phyloP scores from a whole-genome alignment of 2,113 vertebrate genomes.

The Oryzias celebensis region DNA sequence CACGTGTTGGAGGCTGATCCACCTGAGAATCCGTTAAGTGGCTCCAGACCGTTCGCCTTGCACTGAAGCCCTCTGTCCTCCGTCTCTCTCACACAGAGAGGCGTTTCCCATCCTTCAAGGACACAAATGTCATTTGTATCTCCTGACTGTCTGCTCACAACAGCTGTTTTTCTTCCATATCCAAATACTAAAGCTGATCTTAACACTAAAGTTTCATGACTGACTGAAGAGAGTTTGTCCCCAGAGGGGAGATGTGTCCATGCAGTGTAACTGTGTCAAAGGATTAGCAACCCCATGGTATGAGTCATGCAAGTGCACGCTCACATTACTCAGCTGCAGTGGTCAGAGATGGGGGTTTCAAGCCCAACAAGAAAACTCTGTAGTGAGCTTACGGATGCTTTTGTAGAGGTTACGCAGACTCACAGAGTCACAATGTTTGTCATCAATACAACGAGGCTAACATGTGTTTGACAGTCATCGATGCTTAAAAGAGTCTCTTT shows the following conservation, averaged over 20 bases:
- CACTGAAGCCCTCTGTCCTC: neutral
- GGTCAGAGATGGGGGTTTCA: neutral
- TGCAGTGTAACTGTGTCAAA: neutral
- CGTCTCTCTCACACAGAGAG: neutral
- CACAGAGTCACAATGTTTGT: too few species aligned
- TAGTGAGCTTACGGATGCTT: too few species aligned
- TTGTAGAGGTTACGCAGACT: too few species aligned
- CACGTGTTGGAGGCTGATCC: slow-evolving; percentile 17
- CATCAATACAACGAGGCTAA: too few species aligned
- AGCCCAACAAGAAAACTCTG: too few species aligned
- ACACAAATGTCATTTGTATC: neutral
- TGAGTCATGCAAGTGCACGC: neutral
- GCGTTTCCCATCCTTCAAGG: neutral
- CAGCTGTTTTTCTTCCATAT: neutral
- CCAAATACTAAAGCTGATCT: neutral
- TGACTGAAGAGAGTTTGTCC: neutral
- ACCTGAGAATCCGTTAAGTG: slow-evolving; percentile 18
- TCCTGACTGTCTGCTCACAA: neutral
- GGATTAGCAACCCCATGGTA: neutral
- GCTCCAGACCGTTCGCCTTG: slow-evolving; percentile 4
- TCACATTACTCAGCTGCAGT: neutral
- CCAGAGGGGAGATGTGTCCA: neutral
- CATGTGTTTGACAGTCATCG: too few species aligned
- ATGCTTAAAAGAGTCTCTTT: too few species aligned
- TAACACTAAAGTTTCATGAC: neutral